Conservation (phyloP, 2,113 vertebrate species). For the Saiga tatarica region DNA sequence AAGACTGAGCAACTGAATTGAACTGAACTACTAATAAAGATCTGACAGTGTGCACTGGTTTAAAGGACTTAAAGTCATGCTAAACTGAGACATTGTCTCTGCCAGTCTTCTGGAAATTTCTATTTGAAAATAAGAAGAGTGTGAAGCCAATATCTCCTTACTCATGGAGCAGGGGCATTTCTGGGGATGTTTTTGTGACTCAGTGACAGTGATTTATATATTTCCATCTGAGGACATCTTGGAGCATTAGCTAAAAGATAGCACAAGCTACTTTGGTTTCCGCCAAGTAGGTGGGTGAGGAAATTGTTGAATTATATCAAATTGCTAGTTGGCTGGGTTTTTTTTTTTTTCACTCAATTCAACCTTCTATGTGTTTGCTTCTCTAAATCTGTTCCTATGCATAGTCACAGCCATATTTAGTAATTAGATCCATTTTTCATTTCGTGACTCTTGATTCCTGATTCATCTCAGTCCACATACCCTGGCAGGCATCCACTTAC, state of each 20-base stretch:
- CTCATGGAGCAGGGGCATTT: neutral
- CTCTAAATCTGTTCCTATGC: constrained; percentile 6
- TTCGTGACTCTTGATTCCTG: constrained; percentile 46
- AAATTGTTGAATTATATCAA: constrained; percentile 49
- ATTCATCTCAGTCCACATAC: constrained; percentile 40
- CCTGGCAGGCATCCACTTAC: constrained; percentile 34
- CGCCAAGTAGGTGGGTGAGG: neutral
- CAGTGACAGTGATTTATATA: neutral
- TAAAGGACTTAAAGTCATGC: neutral
- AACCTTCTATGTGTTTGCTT: neutral
- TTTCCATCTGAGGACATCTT: neutral
- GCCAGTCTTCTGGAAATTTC: neutral
- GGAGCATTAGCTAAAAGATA: neutral
- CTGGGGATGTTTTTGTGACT: neutral
- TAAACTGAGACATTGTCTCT: neutral
- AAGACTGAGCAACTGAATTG: too few species aligned
- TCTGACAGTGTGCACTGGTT: neutral
- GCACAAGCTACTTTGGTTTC: neutral
- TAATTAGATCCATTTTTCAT: constrained; percentile 47
- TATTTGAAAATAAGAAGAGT: neutral
- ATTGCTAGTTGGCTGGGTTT: neutral
- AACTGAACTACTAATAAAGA: neutral
- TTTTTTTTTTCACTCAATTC: neutral
- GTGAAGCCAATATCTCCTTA: neutral
- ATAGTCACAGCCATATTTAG: constrained; percentile 46